Evolutionary conservation across 1,140 invertebrate species (phyloP).

Genomic region (Drosophila sproati): DNA sequence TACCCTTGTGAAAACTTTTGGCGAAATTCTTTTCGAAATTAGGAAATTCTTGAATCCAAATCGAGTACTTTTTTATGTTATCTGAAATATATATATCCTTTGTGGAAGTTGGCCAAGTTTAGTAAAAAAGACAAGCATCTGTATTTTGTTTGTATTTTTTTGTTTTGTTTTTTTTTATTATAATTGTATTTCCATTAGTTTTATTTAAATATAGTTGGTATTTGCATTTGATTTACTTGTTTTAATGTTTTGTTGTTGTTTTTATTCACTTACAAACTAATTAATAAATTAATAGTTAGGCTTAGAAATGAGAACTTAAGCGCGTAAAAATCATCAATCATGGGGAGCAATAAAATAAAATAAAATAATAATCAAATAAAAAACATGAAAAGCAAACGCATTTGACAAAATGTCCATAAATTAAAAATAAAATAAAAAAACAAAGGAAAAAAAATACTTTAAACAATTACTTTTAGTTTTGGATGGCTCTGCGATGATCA

Average conservation of each 20-base stretch:
- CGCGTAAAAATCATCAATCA: constrained; percentile 70
- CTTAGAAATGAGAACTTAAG: constrained; percentile 70
- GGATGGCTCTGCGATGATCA: constrained; percentile 34
- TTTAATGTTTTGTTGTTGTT: constrained; percentile 66
- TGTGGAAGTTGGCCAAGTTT: too few species aligned
- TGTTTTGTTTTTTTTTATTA: constrained; percentile 70
- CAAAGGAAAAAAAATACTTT: constrained; percentile 61
- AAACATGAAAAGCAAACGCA: constrained; percentile 64
- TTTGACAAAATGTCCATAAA: constrained; percentile 49
- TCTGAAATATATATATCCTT: too few species aligned
- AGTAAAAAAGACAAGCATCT: not conserved
- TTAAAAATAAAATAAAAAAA: constrained; percentile 48
- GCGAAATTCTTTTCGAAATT: too few species aligned
- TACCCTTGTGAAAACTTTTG: too few species aligned
- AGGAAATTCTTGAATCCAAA: too few species aligned
- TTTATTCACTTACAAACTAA: constrained; percentile 74
- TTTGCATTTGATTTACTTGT: constrained; percentile 73
- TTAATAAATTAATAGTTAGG: constrained; percentile 83
- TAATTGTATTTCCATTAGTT: constrained; percentile 75
- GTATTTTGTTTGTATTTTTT: constrained; percentile 31
- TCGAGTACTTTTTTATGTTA: too few species aligned
- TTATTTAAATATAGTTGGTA: constrained; percentile 67
- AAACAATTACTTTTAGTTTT: constrained; percentile 50
- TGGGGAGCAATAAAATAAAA: constrained; percentile 44
- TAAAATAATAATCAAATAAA: constrained; percentile 9